Base-by-base conservation (phyloP, 2,888 invertebrate genomes). In the Drosophila stalkeri region DNA sequence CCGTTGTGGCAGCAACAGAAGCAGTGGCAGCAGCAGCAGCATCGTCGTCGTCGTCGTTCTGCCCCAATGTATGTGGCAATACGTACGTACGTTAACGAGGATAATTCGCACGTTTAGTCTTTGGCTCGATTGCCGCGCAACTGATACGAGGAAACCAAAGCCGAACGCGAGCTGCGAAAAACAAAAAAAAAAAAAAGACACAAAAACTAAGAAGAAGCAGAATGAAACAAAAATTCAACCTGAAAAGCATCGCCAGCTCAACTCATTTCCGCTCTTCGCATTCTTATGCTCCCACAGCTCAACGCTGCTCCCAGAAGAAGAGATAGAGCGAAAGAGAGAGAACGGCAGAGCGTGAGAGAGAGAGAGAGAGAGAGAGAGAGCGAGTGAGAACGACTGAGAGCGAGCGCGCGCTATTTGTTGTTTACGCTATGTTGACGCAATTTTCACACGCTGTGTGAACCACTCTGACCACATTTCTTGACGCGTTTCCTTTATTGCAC, bases 41-140 rank as follows among this genome's bases (percentile, higher is more conserved):
- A 47, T 41, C 63, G 55, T 81, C 81, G 64, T 46, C 63, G 60
- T 81, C 81, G 64, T 75, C 86, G 84, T 75, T 84, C 69, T 62
- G 49, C 61, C 52, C 39, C 51, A 59, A 39, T 61, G 65, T 27
- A 27, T 63, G 64, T 37, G 44, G 44, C 49, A 55, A 55, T 41
- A 52, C 27, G 27, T 51, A 62, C 31, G 11, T 27, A 27, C 39
- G 57, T 64, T 62, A 37, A 66, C 82, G 83, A 81, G 72, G 66
- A 72, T 77, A 67, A 75, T 81, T 85, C 74, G 79, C 81, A 86
- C 90, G 88, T 90, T 87, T 85, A 63, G 65, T 80, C 88, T 75
- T 76, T 69, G 78, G 78, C 83, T 74, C 78, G 78, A 70, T 77
- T 79, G 80, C 87, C 85, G 80, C 83, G 74, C 82, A 77, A 89